Evolutionary conservation across 2,888 invertebrate species (phyloP).

Genomic region (Gibbula magus): DNA sequence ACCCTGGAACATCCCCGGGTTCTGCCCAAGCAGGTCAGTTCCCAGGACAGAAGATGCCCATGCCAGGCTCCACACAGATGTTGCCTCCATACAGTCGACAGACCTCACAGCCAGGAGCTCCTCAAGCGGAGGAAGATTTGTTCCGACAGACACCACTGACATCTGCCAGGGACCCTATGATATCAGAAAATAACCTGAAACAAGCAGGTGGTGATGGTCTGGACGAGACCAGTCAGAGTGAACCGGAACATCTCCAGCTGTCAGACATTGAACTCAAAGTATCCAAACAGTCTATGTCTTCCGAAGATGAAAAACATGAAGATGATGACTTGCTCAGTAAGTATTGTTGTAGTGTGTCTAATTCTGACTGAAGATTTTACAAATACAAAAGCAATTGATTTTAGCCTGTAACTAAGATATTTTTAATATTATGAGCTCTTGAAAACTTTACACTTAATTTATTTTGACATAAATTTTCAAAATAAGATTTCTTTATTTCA

Average conservation of each 20-base stretch:
- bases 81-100: conserved; percentile 23
- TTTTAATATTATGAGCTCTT: background rate
- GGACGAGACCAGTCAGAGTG: conserved; percentile 33
- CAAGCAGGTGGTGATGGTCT: conserved; percentile 13
- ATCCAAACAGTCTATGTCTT: conserved; percentile 52
- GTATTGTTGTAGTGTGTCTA: conserved; percentile 22
- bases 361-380: too few species aligned
- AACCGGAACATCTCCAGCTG: conserved; percentile 38
- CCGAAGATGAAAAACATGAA: conserved; percentile 62
- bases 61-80: background rate
- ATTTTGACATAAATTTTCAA: background rate
- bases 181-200: conserved; percentile 6
- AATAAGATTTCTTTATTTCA: conserved; percentile 31
- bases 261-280: conserved; percentile 42
- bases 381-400: background rate
- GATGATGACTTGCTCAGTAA: conserved; percentile 64
- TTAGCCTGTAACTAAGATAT: too few species aligned
- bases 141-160: conserved; percentile 23
- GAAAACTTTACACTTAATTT: background rate
- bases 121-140: conserved; percentile 33
- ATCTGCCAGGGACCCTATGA: conserved; percentile 19
- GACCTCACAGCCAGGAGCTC: background rate
- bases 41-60: background rate
- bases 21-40: background rate
- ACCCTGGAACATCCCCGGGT: background rate